phyloP scores from a whole-genome alignment of 2,797 vertebrate genomes.

The Denticeps clupeoides region DNA sequence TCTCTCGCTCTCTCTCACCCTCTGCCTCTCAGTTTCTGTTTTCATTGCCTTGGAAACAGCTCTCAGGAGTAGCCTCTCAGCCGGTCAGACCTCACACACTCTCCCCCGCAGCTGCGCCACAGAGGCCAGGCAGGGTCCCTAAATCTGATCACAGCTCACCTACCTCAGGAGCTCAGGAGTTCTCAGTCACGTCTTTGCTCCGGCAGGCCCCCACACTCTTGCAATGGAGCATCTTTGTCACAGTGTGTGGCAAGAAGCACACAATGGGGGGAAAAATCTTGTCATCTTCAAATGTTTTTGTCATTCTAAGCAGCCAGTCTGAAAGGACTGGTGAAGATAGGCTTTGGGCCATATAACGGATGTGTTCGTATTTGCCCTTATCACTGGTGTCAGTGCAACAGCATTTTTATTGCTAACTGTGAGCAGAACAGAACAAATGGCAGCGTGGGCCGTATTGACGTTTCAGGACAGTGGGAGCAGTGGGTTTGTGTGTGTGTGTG shows the following conservation, averaged over 20 bases:
- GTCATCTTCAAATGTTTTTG: neutral
- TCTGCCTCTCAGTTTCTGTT: conserved; percentile 22
- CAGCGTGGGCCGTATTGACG: neutral
- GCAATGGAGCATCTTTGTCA: no score
- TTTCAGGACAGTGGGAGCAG: neutral
- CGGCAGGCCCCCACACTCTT: no score
- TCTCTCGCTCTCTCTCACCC: conserved; percentile 26
- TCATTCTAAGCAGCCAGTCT: neutral
- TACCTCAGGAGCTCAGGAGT: no score
- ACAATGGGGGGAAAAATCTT: no score
- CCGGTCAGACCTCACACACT: neutral
- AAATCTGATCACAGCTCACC: no score
- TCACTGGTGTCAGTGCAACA: no score
- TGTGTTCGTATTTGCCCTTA: neutral
- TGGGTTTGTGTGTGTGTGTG: neutral
- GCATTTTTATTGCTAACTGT: neutral
- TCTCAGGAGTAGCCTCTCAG: conserved; percentile 16
- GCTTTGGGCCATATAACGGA: no score
- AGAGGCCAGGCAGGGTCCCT: no score
- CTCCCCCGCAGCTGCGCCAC: neutral
- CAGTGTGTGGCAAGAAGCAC: no score
- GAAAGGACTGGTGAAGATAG: neutral
- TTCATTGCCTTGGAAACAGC: conserved; percentile 37
- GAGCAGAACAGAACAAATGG: neutral
- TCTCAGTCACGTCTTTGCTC: no score